A percentile compares a stretch with the other conserved stretches of the same genome.
Conservation (phyloP, 2,888 invertebrate genomes). For the Eudasyphora cyanicolor region DNA sequence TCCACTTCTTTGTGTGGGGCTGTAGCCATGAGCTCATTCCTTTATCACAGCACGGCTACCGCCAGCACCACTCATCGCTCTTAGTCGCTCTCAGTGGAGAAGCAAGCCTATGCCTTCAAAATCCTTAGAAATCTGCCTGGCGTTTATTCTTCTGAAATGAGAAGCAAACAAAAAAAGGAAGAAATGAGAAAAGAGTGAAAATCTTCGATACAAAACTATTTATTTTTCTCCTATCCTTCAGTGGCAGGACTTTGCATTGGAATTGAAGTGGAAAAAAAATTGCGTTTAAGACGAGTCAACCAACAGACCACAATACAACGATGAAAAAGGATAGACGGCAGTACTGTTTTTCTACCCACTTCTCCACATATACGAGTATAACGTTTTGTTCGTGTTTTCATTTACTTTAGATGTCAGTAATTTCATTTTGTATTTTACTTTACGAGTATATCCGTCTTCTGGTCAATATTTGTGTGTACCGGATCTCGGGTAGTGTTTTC, state of each 20-base stretch:
- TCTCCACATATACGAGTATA: neutral
- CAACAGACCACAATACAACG: neutral
- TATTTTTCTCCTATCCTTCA: neutral
- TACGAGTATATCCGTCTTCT: neutral
- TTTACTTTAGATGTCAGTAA: slow-evolving; percentile 11
- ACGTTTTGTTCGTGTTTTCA: neutral
- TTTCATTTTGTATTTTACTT: slow-evolving; percentile 1
- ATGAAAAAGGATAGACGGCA: neutral
- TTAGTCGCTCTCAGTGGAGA: neutral
- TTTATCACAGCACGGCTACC: neutral
- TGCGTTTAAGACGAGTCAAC: neutral
- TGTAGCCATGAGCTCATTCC: slow-evolving; percentile 14
- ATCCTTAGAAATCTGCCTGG: neutral
- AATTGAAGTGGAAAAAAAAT: slow-evolving; percentile 1
- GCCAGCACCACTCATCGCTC: no score
- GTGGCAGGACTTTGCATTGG: neutral
- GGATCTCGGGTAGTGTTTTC: neutral
- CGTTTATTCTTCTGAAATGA: slow-evolving; percentile 21
- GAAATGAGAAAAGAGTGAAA: neutral
- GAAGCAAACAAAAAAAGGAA: slow-evolving; percentile 13
- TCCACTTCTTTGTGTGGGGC: slow-evolving; percentile 5
- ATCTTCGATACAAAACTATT: slow-evolving; percentile 3
- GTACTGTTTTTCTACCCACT: neutral
- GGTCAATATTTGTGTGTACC: slow-evolving; percentile 11
- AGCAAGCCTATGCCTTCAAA: neutral